Evolutionary conservation across 2,888 invertebrate genomes (phyloP), one percentile per base, ranked within the genome.

Genomic region (Smittia aterrima): DNA sequence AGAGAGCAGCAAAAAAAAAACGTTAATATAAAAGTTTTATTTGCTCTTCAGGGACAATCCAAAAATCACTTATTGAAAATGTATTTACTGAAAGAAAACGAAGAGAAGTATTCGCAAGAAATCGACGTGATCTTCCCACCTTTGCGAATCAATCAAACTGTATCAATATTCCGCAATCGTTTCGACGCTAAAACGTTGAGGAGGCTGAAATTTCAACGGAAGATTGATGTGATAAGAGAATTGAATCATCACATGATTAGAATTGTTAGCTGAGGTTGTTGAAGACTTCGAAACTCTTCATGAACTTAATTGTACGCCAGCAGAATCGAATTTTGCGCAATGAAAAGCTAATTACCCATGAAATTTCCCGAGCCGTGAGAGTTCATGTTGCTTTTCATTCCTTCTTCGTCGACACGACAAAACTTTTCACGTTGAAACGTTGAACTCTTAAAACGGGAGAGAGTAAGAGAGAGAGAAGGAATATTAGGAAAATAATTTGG

Each of bases 401-500:
- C 13, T 2, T 9, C 32, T 32, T 32, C 32, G 20, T 16, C 62
- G 62, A 20, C 62, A 62, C 62, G 62, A 66, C 18, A 38, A 32
- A 32, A 18, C 41, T 38, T 67, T 67, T 20, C 20, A 22, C 13
- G 3, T 18, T 66, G 27, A 27, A n/a, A 16, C 16, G 22, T n/a
- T 67, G 18, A 67, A 67, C 27, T 67, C 24, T 66, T 24, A 9
- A 25, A 38, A 11, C 11, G 40, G 67, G 67, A 13, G 40, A n/a
- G n/a, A 16, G 38, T 32, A 20, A 11, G 22, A 40, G 41, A 11
- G 6, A 25, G 24, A 58, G 40, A 62, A 6, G 32, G 24, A 62
- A 72, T 72, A 70, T 54, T 72, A 53, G 58, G 24, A 72, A 62
- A 62, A 72, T 72, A 72, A 58, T 72, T 72, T 72, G 40, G 54